phyloP scores from a whole-genome alignment of 2,797 vertebrate species.

The Thripadectes ignobilis region DNA sequence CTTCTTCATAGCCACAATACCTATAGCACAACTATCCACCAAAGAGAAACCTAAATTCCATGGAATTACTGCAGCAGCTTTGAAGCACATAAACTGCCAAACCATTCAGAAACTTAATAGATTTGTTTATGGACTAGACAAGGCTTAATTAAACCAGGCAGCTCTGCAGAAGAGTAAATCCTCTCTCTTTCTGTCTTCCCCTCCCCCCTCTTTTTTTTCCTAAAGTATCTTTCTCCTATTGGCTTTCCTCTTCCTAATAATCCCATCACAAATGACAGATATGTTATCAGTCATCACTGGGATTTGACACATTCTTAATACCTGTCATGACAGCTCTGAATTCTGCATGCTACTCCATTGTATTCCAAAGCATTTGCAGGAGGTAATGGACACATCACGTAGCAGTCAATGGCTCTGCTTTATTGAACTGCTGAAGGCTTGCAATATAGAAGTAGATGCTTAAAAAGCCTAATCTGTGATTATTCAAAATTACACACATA shows the following conservation, averaged over 20 bases:
- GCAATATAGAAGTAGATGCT: not conserved
- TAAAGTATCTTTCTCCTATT: slow-evolving; percentile 55
- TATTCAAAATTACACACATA: not conserved
- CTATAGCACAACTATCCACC: not conserved
- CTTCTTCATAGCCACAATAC: not conserved
- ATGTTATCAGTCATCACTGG: slow-evolving; percentile 66
- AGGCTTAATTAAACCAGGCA: slow-evolving; percentile 60
- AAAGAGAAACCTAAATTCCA: slow-evolving; percentile 10
- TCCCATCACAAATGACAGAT: slow-evolving; percentile 68
- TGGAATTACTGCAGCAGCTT: not conserved
- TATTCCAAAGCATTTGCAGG: slow-evolving; percentile 50
- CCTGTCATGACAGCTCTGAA: slow-evolving; percentile 62
- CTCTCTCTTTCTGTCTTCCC: not conserved
- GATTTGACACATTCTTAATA: slow-evolving; percentile 68
- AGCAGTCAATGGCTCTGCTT: slow-evolving; percentile 18
- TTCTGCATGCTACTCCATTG: slow-evolving; percentile 39
- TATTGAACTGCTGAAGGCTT: slow-evolving; percentile 24
- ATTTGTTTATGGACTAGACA: slow-evolving; percentile 62
- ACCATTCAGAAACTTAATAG: slow-evolving; percentile 50
- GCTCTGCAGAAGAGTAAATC: slow-evolving; percentile 44
- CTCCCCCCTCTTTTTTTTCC: not conserved
- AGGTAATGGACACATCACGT: slow-evolving; percentile 56
- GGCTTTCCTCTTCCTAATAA: slow-evolving; percentile 49
- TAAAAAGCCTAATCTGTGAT: not conserved
- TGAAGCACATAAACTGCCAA: not conserved